phyloP scores from a whole-genome alignment of 2,888 invertebrate genomes.

The Mylabris sibirica region DNA sequence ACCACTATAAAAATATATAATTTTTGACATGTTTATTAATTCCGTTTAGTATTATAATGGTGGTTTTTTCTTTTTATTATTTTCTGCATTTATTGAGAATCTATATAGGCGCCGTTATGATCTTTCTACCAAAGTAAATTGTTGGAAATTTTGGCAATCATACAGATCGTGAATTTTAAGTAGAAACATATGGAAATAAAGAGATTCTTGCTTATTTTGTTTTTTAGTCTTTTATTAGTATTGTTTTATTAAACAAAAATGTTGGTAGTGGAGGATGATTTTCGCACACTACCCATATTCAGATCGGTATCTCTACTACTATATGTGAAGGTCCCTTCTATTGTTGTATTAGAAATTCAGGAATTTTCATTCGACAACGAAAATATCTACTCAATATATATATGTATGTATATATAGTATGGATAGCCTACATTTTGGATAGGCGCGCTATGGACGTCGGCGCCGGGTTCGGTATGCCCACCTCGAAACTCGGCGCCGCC shows the following conservation, averaged over 20 bases:
- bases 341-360: neutral
- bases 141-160: neutral
- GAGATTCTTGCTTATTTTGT: neutral
- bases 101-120: neutral
- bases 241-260: neutral
- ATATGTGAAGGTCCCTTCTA: conserved; percentile 4
- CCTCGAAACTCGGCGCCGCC: conserved; percentile 25
- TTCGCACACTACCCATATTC: neutral
- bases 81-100: conserved; percentile 1
- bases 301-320: neutral
- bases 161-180: neutral
- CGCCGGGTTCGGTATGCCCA: conserved; percentile 14
- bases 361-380: conserved; percentile 3
- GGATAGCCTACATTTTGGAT: conserved; percentile 21
- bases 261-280: neutral
- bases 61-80: neutral
- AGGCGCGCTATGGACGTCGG: conserved; percentile 20
- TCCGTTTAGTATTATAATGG: neutral
- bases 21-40: conserved; percentile 19
- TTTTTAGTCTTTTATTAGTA: neutral
- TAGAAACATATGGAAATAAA: conserved; percentile 2
- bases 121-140: neutral
- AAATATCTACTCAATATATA: neutral
- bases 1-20: neutral
- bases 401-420: neutral